phyloP scores from a whole-genome alignment of 1,140 invertebrate genomes.

The Eufriesea mexicana region DNA sequence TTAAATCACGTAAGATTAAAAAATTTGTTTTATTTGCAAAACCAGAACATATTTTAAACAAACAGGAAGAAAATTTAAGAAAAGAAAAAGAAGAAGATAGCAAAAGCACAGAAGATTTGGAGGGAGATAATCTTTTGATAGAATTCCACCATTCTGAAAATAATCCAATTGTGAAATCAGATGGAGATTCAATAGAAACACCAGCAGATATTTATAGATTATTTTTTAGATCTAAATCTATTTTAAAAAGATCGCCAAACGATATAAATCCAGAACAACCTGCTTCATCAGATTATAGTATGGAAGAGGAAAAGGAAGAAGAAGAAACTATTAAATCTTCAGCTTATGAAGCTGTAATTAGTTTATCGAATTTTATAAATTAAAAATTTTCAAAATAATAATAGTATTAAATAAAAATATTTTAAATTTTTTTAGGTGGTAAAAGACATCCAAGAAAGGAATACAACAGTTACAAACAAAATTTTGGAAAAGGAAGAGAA shows the following conservation, averaged over 20 bases:
- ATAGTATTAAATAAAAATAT: neutral
- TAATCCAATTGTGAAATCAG: constrained; percentile 20
- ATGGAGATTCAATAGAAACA: constrained; percentile 58
- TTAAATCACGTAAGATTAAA: neutral
- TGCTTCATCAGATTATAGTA: constrained; percentile 39
- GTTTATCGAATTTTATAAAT: neutral
- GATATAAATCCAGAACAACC: constrained; percentile 41
- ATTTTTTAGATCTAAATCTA: constrained; percentile 71
- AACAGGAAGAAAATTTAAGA: constrained; percentile 3
- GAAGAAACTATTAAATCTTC: constrained; percentile 21
- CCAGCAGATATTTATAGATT: constrained; percentile 74
- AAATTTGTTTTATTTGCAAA: constrained; percentile 66
- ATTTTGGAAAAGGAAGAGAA: neutral
- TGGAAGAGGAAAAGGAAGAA: constrained; percentile 53
- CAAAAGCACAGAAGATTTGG: neutral
- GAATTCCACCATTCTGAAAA: constrained; percentile 70
- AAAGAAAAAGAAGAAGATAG: neutral
- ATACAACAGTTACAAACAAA: neutral
- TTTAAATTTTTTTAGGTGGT: constrained; percentile 57
- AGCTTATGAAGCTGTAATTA: constrained; percentile 41
- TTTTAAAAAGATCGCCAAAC: constrained; percentile 71
- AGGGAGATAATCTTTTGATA: constrained; percentile 61
- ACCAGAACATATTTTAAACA: neutral
- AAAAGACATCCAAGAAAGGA: constrained; percentile 59
- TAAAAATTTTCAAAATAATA: neutral